Evolutionary conservation across 2,797 vertebrate species (phyloP).

Genomic region (Orestias chungarensis): DNA sequence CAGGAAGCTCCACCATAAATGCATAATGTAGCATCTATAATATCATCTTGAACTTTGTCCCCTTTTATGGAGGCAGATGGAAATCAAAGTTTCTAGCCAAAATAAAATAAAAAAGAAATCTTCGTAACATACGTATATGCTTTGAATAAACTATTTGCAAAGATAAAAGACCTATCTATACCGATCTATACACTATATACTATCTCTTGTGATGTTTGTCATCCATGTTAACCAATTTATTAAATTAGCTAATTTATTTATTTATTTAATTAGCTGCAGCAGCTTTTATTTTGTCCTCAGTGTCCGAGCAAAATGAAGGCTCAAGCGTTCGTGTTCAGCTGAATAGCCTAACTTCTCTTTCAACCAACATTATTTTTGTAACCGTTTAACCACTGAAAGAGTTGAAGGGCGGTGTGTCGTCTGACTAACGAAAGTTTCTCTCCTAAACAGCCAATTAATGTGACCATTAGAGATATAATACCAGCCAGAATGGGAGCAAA

Average conservation of each 20-base stretch:
- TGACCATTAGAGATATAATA: too few relatives aligned
- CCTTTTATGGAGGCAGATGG: background rate
- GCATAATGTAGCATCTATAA: background rate
- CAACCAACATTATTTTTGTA: too few relatives aligned
- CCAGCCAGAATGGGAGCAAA: too few relatives aligned
- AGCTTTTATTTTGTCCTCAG: background rate
- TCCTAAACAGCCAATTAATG: too few relatives aligned
- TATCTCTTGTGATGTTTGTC: background rate
- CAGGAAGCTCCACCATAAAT: background rate
- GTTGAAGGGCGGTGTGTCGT: too few relatives aligned
- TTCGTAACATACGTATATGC: background rate
- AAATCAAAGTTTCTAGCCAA: background rate
- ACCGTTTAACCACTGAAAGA: too few relatives aligned
- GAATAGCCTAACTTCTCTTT: too few relatives aligned
- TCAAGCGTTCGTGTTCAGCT: too few relatives aligned
- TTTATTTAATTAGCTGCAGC: background rate
- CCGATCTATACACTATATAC: too few relatives aligned
- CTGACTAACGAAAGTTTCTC: too few relatives aligned
- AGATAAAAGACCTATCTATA: too few relatives aligned
- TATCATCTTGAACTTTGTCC: background rate
- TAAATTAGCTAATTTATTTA: too few relatives aligned
- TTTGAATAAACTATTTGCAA: background rate
- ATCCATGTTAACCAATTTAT: background rate
- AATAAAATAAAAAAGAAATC: background rate
- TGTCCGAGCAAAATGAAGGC: background rate